Percentiles rank a stretch among this genome's conserved stretches.
Evolutionary conservation across 2,888 invertebrate species (phyloP).

Genomic region (Anticlea derivata): DNA sequence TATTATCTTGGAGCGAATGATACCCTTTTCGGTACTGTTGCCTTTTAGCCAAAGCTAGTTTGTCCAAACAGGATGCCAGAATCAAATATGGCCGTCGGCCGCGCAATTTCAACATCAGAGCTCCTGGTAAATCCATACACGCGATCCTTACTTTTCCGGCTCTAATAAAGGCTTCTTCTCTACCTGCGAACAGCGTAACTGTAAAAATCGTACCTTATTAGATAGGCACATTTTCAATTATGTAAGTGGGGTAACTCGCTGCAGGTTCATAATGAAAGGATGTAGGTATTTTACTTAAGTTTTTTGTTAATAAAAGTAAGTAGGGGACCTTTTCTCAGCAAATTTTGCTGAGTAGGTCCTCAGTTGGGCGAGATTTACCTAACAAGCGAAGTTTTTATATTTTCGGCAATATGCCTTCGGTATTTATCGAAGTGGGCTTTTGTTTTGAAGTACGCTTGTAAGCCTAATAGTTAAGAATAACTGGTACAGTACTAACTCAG

Average conservation of each 20-base stretch:
- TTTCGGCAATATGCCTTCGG: background rate
- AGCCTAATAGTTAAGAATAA: no score
- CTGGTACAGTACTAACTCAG: constrained; percentile 57
- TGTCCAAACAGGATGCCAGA: constrained; percentile 59
- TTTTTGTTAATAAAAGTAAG: constrained; percentile 24
- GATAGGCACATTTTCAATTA: constrained; percentile 28
- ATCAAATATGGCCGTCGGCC: constrained; percentile 72
- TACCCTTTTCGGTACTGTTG: constrained; percentile 63
- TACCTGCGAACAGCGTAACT: constrained; percentile 52
- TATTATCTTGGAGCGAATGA: constrained; percentile 20
- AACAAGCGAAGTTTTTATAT: constrained; percentile 17
- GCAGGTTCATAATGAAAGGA: constrained; percentile 22
- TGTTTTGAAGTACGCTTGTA: no score
- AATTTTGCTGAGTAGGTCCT: constrained; percentile 10
- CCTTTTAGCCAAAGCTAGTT: constrained; percentile 39
- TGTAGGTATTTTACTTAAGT: constrained; percentile 20
- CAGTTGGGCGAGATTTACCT: constrained; percentile 11
- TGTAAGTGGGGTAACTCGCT: constrained; percentile 19
- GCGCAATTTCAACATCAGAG: constrained; percentile 67
- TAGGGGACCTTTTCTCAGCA: constrained; percentile 19
- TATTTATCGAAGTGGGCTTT: background rate
- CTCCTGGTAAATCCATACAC: constrained; percentile 66
- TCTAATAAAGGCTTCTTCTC: constrained; percentile 64
- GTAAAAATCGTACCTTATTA: constrained; percentile 26
- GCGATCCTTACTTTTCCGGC: constrained; percentile 65